These are phyloP conservation scores for Neodontobutis hainanensis DNA, from an alignment of 2,113 vertebrate species.

Conservation along the genomic window DNA sequence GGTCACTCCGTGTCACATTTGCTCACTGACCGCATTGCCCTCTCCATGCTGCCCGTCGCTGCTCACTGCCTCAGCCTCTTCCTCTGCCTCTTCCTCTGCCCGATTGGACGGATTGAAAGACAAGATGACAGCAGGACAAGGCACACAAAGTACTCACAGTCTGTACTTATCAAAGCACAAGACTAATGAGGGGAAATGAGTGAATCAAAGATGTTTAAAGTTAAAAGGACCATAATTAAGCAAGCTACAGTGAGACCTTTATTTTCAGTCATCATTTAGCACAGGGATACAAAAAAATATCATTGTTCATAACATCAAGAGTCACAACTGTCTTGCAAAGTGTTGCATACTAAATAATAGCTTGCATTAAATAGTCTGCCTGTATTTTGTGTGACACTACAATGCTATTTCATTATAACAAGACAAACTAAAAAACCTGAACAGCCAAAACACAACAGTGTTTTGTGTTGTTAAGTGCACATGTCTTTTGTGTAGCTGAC, in stretches of 20 bases:
- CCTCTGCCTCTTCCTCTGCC: constrained; percentile 34
- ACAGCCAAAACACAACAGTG: background rate
- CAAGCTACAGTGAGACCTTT: constrained; percentile 41
- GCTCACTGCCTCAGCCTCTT: constrained; percentile 34
- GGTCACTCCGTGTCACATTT: constrained; percentile 40
- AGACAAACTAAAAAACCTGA: background rate
- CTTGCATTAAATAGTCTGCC: background rate
- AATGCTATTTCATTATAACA: too few species aligned
- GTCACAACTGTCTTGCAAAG: background rate
- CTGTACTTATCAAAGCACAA: constrained; percentile 8
- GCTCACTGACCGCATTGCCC: constrained; percentile 30
- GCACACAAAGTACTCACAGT: constrained; percentile 25
- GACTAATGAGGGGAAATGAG: constrained; percentile 2
- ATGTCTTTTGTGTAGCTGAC: too few species aligned
- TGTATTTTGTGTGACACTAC: background rate
- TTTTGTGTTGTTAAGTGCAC: too few species aligned
- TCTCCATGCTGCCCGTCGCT: constrained; percentile 42
- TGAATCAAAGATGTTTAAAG: constrained; percentile 33
- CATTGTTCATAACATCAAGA: background rate
- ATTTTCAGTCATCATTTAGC: constrained; percentile 44
- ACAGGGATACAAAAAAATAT: constrained; percentile 35
- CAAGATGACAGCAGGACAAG: constrained; percentile 55
- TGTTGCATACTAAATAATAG: background rate
- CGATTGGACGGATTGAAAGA: constrained; percentile 53
- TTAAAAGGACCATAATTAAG: constrained; percentile 38